Evolutionary conservation across 2,888 invertebrate species (phyloP), one percentile per base, ranked within the genome.

Genomic region (Lasioglossum villosulum): DNA sequence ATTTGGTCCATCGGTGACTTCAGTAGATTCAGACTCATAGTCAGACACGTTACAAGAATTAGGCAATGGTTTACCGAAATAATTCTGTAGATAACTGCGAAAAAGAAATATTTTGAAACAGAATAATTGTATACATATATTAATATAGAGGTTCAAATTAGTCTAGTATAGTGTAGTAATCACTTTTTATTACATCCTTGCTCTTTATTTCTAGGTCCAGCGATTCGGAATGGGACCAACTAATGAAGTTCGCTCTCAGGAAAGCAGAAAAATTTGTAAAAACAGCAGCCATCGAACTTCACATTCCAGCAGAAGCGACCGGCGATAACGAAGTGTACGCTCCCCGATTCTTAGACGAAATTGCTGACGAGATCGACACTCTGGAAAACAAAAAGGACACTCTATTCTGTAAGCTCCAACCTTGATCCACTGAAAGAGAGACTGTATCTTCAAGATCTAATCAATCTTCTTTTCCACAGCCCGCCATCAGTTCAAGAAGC

Each of bases 381-480:
- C 96, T 98, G 90, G 98, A 98, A 93, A 97, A 98, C 92, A 98
- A 98, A 94, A 97, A 97, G 91, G 98, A 97, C 82, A 96, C 97
- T 14, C 96, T 97, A 75, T 97, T 98, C 95, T 97, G 98, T 98
- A 96, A 97, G 97, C 96, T 86, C 78, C 63, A 10, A 52, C 6
- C 37, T 68, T 39, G 2, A 52, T n/a, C 10, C 52, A n/a, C 37
- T 42, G 48, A 70, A 75, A 80, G 19, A 34, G 10, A 10, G 5
- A 6, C 19, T n/a, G 19, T 4, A 52, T 45, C 42, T 34, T 75
- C 45, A 27, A 39, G 14, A 75, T 37, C 80, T 59, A 80, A 59
- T 42, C 12, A 27, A 30, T 10, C 16, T 23, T 14, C 45, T 66
- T 68, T 66, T 70, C 95, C 95, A 70, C 95, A 98, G 98, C 97